Conservation (phyloP, 2,888 invertebrate species). For the Stenurella melanura region DNA sequence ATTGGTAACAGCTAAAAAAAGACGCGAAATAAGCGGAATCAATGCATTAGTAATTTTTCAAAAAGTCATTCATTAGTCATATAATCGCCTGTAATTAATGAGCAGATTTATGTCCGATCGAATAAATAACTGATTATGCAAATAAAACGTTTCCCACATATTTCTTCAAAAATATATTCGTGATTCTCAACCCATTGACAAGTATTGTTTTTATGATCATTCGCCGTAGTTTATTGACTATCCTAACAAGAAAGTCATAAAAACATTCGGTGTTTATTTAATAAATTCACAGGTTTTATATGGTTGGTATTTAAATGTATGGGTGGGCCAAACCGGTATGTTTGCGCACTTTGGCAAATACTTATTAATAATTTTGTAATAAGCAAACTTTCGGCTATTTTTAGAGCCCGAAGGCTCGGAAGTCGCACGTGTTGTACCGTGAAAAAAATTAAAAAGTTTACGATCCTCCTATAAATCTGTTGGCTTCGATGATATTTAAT, state of each 20-base stretch:
- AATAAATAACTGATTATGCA: not conserved
- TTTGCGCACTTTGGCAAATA: conserved; percentile 10
- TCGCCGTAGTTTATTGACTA: not conserved
- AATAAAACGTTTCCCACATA: not conserved
- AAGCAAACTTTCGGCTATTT: not conserved
- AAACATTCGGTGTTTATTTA: conserved; percentile 11
- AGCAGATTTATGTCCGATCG: too few species aligned
- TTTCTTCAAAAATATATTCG: not conserved
- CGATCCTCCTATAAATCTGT: not conserved
- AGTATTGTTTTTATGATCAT: conserved; percentile 3
- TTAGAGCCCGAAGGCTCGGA: not conserved
- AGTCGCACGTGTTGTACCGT: not conserved
- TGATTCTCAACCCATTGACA: not conserved
- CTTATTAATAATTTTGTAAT: not conserved
- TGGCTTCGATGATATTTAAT: conserved; percentile 1
- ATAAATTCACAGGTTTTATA: conserved; percentile 25
- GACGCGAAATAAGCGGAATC: too few species aligned
- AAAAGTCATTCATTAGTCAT: too few species aligned
- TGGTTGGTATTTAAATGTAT: conserved; percentile 5
- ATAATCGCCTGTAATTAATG: too few species aligned
- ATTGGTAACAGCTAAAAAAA: too few species aligned
- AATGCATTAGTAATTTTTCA: too few species aligned
- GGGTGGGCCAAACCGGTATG: conserved; percentile 30
- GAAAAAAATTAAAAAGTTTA: not conserved
- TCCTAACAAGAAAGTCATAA: conserved; percentile 19